Conservation (phyloP, 2,888 invertebrate genomes). For the Geotrupes spiniger region DNA sequence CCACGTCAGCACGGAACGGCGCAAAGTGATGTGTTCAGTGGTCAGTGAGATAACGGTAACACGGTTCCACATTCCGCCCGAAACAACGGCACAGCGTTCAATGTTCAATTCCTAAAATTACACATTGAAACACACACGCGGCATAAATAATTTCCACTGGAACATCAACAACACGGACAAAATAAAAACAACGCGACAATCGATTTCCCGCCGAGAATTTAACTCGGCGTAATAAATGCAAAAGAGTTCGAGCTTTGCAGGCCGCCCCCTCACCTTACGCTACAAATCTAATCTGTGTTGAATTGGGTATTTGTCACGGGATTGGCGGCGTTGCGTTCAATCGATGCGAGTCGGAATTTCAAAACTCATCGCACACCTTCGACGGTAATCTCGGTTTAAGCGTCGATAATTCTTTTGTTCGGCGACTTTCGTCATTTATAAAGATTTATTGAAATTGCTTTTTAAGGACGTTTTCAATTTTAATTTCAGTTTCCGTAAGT, state of each 20-base stretch:
- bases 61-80: constrained; percentile 25
- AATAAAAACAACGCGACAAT: no score
- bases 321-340: constrained; percentile 9
- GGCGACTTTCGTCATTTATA: constrained; percentile 31
- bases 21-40: constrained; percentile 39
- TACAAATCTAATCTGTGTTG: constrained; percentile 30
- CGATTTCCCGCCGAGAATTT: background rate
- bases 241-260: constrained; percentile 21
- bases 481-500: constrained; percentile 8
- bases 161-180: no score
- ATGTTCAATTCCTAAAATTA: no score
- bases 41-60: constrained; percentile 38
- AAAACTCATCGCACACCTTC: constrained; percentile 22
- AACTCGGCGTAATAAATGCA: constrained; percentile 20
- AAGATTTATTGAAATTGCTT: constrained; percentile 33
- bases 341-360: constrained; percentile 10
- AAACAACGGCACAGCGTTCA: background rate
- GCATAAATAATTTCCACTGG: no score
- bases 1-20: constrained; percentile 38
- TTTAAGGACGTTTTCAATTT: constrained; percentile 22
- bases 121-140: no score
- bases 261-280: constrained; percentile 18
- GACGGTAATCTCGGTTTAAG: constrained; percentile 37
- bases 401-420: constrained; percentile 35
- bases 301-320: constrained; percentile 29